These are phyloP conservation scores for Punctoribates punctum DNA, from an alignment of 2,888 invertebrate species.

Conservation along the genomic window DNA sequence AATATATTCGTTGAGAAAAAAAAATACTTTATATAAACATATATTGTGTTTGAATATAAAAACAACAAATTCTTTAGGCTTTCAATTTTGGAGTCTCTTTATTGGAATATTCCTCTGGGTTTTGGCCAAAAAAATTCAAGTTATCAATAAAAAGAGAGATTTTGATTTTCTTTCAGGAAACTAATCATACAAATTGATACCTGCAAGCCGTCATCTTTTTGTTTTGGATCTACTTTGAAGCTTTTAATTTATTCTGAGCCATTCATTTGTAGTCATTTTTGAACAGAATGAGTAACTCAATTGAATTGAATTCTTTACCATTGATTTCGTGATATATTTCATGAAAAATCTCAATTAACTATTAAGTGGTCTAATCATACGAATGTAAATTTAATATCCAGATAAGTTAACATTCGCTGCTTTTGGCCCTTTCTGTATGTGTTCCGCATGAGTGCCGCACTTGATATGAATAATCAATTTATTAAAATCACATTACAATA, in stretches of 20 bases:
- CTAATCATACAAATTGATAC: background rate
- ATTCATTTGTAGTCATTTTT: too few relatives aligned
- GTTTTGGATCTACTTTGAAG: background rate
- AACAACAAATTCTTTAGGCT: too few relatives aligned
- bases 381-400: background rate
- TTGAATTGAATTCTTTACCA: too few relatives aligned
- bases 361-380: background rate
- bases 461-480: conserved; percentile 20
- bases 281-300: too few relatives aligned
- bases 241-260: background rate
- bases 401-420: background rate
- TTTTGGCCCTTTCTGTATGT: background rate
- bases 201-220: background rate
- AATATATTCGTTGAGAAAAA: background rate
- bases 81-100: too few relatives aligned
- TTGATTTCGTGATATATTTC: too few relatives aligned
- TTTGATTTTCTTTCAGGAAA: too few relatives aligned
- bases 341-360: background rate
- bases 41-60: background rate
- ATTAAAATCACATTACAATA: conserved; percentile 11
- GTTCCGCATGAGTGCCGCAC: background rate
- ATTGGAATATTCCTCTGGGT: too few relatives aligned
- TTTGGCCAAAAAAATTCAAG: too few relatives aligned
- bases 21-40: background rate
- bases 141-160: too few relatives aligned